Conservation (phyloP, 2,888 invertebrate species). For the Tetropium fuscum region DNA sequence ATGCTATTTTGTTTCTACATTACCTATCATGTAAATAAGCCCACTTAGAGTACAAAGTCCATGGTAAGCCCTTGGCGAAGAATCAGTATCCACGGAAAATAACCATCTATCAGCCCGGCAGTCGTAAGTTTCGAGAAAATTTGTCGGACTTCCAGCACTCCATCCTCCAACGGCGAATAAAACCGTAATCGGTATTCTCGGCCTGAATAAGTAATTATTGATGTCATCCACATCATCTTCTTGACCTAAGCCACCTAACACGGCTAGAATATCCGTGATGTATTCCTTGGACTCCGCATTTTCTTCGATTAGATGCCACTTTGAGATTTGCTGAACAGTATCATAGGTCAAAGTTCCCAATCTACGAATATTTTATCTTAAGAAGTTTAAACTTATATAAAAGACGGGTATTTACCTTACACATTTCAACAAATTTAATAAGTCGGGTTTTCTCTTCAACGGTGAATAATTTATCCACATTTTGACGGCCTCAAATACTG, state of each 20-base stretch:
- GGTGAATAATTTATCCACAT: slow-evolving; percentile 77
- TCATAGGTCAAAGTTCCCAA: slow-evolving; percentile 71
- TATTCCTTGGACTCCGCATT: slow-evolving; percentile 55
- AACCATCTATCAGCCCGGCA: slow-evolving; percentile 85
- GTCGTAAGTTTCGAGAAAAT: slow-evolving; percentile 83
- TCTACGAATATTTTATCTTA: too few species aligned
- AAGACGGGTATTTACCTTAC: slow-evolving; percentile 6
- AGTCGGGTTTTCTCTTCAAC: slow-evolving; percentile 68
- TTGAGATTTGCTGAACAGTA: slow-evolving; percentile 50
- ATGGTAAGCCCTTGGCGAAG: slow-evolving; percentile 81
- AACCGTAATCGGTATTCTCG: slow-evolving; percentile 81
- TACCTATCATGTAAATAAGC: slow-evolving; percentile 80
- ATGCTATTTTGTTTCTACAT: too few species aligned
- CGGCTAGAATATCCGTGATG: slow-evolving; percentile 49
- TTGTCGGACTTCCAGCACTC: slow-evolving; percentile 87
- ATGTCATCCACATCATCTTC: slow-evolving; percentile 42
- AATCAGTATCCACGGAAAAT: slow-evolving; percentile 75
- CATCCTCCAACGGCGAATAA: slow-evolving; percentile 89
- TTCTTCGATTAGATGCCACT: slow-evolving; percentile 48
- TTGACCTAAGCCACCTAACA: slow-evolving; percentile 40
- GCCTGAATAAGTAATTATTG: slow-evolving; percentile 59
- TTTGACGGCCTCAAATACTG: slow-evolving; percentile 79
- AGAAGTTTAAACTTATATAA: too few species aligned
- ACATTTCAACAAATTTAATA: slow-evolving; percentile 60
- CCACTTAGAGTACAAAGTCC: slow-evolving; percentile 79